A percentile compares a stretch with the other conserved stretches of the same genome.
phyloP scores from a whole-genome alignment of 2,888 invertebrate genomes.

The Agonopterix alstromeriana region DNA sequence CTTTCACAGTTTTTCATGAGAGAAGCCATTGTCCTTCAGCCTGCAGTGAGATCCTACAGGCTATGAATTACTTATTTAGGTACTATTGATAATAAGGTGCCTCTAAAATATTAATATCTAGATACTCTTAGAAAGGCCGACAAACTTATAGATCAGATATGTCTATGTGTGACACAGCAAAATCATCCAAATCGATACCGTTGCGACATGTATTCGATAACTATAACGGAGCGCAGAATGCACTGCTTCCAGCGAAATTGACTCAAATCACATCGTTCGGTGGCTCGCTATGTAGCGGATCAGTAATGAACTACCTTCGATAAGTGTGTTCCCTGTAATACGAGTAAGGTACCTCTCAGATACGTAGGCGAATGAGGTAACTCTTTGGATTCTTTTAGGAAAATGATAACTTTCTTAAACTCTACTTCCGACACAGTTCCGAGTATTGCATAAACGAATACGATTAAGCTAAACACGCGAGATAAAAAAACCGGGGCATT shows the following conservation, averaged over 20 bases:
- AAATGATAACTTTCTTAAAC: too few relatives aligned
- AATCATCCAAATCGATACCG: constrained; percentile 8
- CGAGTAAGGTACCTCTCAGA: background rate
- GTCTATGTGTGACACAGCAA: too few relatives aligned
- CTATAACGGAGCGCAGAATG: constrained; percentile 15
- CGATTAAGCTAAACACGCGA: too few relatives aligned
- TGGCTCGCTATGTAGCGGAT: constrained; percentile 18
- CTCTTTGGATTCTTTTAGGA: too few relatives aligned
- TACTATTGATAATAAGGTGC: too few relatives aligned
- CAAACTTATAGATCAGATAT: background rate
- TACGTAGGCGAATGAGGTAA: too few relatives aligned
- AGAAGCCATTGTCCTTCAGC: too few relatives aligned
- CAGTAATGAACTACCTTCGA: constrained; percentile 19
- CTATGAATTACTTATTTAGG: too few relatives aligned
- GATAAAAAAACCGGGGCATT: too few relatives aligned
- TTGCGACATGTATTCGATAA: constrained; percentile 15
- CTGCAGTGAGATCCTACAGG: too few relatives aligned
- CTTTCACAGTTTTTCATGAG: too few relatives aligned
- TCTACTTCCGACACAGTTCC: background rate
- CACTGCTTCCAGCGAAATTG: constrained; percentile 15
- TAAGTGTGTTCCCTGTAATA: background rate
- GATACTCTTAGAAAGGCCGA: background rate
- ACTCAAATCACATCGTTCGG: constrained; percentile 19
- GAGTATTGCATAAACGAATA: background rate
- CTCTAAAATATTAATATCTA: too few relatives aligned